Percentiles rank a stretch among this genome's conserved stretches.
Conservation (phyloP, 2,113 vertebrate genomes). For the Brachyhypopomus occidentalis region DNA sequence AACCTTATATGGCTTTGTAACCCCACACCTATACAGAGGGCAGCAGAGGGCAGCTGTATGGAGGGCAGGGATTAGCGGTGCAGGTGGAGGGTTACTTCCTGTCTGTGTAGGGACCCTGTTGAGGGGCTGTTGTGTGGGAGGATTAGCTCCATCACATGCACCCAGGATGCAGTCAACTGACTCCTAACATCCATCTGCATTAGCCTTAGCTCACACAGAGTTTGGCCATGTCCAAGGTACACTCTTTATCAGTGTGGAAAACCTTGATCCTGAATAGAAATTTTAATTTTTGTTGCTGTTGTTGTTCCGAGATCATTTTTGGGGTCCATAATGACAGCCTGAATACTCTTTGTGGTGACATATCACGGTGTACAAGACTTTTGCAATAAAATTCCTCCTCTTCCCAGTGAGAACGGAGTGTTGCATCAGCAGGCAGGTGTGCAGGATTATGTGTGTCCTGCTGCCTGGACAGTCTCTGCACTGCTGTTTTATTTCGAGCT, state of each 20-base stretch:
- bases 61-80: too few species aligned
- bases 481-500: conserved; percentile 6
- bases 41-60: conserved; percentile 46
- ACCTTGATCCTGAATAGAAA: not conserved
- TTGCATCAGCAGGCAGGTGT: not conserved
- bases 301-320: not conserved
- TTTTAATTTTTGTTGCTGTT: not conserved
- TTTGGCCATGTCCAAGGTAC: not conserved
- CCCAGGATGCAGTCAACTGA: too few species aligned
- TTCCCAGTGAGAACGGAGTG: not conserved
- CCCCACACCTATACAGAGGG: conserved; percentile 54
- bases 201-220: not conserved
- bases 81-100: conserved; percentile 48
- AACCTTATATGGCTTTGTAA: conserved; percentile 63
- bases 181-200: not conserved
- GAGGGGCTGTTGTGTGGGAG: conserved; percentile 43
- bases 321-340: not conserved
- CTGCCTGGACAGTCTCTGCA: not conserved
- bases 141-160: conserved; percentile 52
- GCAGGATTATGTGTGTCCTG: not conserved
- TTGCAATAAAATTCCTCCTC: not conserved
- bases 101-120: conserved; percentile 59
- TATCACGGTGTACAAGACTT: not conserved
- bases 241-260: not conserved
- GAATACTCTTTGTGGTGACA: not conserved